Evolutionary conservation across 2,797 vertebrate species (phyloP).

Genomic region (Protonibea diacanthus): DNA sequence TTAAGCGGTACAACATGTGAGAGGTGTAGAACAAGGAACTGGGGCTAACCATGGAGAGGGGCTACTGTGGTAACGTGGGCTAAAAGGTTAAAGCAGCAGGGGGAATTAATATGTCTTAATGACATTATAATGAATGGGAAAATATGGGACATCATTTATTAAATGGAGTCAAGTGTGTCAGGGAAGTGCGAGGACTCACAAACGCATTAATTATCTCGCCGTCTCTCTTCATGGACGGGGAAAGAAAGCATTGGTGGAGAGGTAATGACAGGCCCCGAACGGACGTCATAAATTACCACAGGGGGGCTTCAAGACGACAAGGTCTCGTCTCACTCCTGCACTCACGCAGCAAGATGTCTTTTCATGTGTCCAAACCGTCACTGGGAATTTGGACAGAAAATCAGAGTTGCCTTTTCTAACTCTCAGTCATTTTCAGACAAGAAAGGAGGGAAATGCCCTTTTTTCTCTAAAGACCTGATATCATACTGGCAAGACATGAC

Average conservation of each 20-base stretch:
- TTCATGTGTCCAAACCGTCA: constrained; percentile 76
- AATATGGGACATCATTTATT: constrained; percentile 87
- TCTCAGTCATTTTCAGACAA: constrained; percentile 66
- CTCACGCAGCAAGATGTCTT: constrained; percentile 68
- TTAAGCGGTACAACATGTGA: constrained; percentile 73
- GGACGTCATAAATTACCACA: constrained; percentile 81
- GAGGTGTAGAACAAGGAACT: constrained; percentile 76
- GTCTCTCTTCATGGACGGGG: constrained; percentile 69
- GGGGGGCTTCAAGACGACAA: constrained; percentile 70
- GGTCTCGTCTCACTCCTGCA: constrained; percentile 74
- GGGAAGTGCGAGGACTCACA: constrained; percentile 81
- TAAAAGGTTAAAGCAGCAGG: constrained; percentile 86
- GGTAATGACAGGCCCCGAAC: constrained; percentile 81
- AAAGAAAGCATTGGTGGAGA: constrained; percentile 66
- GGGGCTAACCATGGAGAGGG: constrained; percentile 61
- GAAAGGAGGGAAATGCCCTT: constrained; percentile 65
- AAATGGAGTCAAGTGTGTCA: constrained; percentile 87
- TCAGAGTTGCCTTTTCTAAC: constrained; percentile 67
- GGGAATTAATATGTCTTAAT: constrained; percentile 88
- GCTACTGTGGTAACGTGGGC: constrained; percentile 72
- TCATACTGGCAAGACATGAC: constrained; percentile 64
- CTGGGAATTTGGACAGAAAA: constrained; percentile 73
- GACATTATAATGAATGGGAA: constrained; percentile 88
- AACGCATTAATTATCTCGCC: constrained; percentile 85
- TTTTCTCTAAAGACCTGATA: constrained; percentile 66